Conservation (phyloP, 1,140 invertebrate species). For the Lepidurus packardi region DNA sequence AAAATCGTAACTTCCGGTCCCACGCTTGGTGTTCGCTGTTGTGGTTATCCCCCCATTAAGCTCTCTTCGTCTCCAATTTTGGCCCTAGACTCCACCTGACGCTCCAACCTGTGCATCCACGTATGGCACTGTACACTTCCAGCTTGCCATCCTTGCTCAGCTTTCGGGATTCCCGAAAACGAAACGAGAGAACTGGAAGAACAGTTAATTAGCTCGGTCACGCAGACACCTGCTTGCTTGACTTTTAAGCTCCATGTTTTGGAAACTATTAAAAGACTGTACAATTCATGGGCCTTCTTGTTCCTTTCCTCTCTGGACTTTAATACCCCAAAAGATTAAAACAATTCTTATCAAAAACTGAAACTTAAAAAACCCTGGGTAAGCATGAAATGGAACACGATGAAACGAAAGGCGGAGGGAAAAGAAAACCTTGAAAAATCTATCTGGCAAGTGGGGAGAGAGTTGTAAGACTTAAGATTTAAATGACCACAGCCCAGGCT, state of each 20-base stretch:
- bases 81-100: conserved; percentile 4
- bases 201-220: background rate
- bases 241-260: background rate
- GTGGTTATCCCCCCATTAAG: background rate
- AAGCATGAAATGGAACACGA: background rate
- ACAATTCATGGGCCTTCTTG: background rate
- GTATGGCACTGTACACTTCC: background rate
- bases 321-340: background rate
- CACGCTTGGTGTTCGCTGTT: background rate
- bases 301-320: background rate
- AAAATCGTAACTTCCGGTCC: background rate
- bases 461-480: background rate
- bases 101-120: conserved; percentile 11
- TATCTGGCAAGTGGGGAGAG: background rate
- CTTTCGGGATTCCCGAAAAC: background rate
- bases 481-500: conserved; percentile 4
- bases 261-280: background rate
- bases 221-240: background rate
- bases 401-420: background rate
- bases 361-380: background rate
- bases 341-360: background rate
- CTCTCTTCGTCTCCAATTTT: background rate
- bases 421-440: conserved; percentile 20
- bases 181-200: background rate
- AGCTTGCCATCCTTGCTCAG: background rate